Evolutionary conservation across 2,888 invertebrate species (phyloP), one percentile per base, ranked within the genome.

Genomic region (Drosophila prolongata): DNA sequence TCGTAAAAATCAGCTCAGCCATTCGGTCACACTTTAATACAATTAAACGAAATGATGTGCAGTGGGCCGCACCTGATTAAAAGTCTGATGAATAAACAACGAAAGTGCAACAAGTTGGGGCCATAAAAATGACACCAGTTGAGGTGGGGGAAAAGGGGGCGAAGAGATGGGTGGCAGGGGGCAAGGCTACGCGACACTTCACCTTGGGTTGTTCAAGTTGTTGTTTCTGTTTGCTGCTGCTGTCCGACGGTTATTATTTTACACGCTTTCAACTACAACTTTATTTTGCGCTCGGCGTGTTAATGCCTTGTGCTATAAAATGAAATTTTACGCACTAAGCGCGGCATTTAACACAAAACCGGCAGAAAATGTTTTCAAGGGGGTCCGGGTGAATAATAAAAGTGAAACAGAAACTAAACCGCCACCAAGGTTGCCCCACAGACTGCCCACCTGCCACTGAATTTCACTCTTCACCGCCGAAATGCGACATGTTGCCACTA

Each of bases 401-500:
- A 58, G 40, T 52, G 59, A 47, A 61, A 62, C 44, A 52, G 52
- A 70, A 67, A 46, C 11, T 44, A 24, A 72, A 77, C 52, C 67
- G 65, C 56, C 58, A 68, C 62, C 79, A 79, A 74, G 77, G 80
- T 77, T 77, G 65, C 57, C 42, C 62, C 65, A 65, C 47, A 74
- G 30, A 55, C 67, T 65, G 65, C 73, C 76, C 73, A 75, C 74
- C 55, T 52, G 76, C 78, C 76, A 75, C 75, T 69, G 61, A 44
- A 74, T 79, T 73, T 54, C 72, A 54, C 76, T 60, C 34, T 43
- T 43, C 44, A 2, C 30, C 43, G 24, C 46, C 35, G 43, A 72
- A 70, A 77, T 84, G 85, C 75, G 83, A 85, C 87, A 87, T 64
- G 80, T 79, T 11, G 83, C 30, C 88, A 80, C 75, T 85, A 85